Evolutionary conservation across 2,797 vertebrate genomes (phyloP).

Genomic region (Helarctos malayanus): DNA sequence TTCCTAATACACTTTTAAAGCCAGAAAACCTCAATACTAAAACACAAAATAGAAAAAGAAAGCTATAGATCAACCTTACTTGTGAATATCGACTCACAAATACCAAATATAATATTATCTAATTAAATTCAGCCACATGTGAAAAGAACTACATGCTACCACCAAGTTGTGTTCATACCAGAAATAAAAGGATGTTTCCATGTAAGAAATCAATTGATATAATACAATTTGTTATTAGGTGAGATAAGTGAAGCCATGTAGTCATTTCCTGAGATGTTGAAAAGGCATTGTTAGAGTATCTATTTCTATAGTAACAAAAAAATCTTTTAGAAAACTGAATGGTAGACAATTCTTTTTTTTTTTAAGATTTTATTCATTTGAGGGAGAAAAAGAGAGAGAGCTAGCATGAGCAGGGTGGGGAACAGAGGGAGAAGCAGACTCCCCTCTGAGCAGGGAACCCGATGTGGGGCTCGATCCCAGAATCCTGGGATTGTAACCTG

Average conservation of each 20-base stretch:
- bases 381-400: too few species aligned
- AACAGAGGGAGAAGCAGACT: not conserved
- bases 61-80: not conserved
- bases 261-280: not conserved
- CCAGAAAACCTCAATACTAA: not conserved
- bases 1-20: constrained; percentile 23
- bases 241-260: constrained; percentile 2
- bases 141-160: not conserved
- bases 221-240: not conserved
- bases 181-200: constrained; percentile 17
- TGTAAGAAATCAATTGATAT: not conserved
- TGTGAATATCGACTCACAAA: constrained; percentile 8
- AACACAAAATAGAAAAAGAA: not conserved
- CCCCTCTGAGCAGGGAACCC: not conserved
- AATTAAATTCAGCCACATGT: not conserved
- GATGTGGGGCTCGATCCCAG: not conserved
- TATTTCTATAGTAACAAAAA: not conserved
- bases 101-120: not conserved
- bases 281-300: not conserved
- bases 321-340: not conserved
- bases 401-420: not conserved
- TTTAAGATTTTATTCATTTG: too few species aligned
- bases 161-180: not conserved
- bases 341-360: not conserved
- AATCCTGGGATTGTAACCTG: not conserved